Base-by-base conservation (phyloP, 64 coral and sea anemone genomes). In the Montipora foliosa region DNA sequence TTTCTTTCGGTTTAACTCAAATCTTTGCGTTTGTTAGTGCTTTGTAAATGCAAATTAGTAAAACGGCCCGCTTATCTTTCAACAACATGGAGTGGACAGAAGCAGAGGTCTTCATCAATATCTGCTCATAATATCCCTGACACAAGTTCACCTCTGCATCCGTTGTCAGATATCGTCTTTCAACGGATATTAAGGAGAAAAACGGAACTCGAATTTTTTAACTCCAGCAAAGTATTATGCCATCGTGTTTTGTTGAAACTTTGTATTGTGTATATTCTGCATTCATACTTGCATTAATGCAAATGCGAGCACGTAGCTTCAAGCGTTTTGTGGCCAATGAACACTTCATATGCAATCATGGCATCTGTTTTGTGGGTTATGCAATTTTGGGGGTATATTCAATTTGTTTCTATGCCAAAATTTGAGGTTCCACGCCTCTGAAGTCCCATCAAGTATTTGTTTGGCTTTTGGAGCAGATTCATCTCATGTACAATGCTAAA, bases 131-230 rank as follows among this genome's bases (percentile, higher is more conserved):
- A 67, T 60, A 24, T 45, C 37, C 46, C 46, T 70, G 79, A 24
- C 80, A 86, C 44, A 58, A 16, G n/a, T 84, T 84, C 81, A 58
- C 81, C 79, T 68, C n/a, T 58, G 37, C 61, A 84, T 84, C 82
- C 82, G 82, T 45, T 72, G 45, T 17, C 37, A 49, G 19, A 86
- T 49, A 86, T 86, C 68, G 49, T 71, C 62, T 86, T 71, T 72
- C 66, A 86, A 15, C 45, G 15, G 10, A 49, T 66, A 50, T 71
- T 72, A 71, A 14, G 64, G 44, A 6, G 2, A 86, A 72, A 86
- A 17, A 9, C 79, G 15, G 15, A 67, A 58, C 81, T 49, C 66
- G 50, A 72, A 86, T 4, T 16, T 11, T 17, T 71, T 57, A 57
- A 6, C 53, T 11, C 53, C 53, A 57, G 11, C 6, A 71, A 17